Base-by-base conservation (phyloP, 53 echinoderm and acorn worm genomes). In the Temnopleurus reevesii region DNA sequence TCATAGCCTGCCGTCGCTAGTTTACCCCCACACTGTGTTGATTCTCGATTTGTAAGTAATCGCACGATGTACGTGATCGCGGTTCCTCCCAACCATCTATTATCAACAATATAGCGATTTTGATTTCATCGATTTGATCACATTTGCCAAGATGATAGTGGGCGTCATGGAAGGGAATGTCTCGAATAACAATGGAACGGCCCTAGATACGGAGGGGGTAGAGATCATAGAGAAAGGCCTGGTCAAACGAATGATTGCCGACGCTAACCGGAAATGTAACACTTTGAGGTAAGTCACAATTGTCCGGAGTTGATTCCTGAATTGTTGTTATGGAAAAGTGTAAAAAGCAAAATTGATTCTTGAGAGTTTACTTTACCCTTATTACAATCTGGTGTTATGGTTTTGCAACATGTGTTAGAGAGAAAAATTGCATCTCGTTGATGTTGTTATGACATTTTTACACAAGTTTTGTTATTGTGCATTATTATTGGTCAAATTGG, bases 171-270 rank as follows among this genome's bases (percentile, higher is more conserved):
- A 85, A 46, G 85, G 85, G 47, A 85, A 85, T 85, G 60, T 46
- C 19, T 85, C 85, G 45, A 85, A 85, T 46, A 85, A 85, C 27
- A 85, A 85, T 41, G 85, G 61, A 10, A 59, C 85, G 1, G 33
- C 34, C 23, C n/a, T 31, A 31, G 83, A 56, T 13, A 26, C 38
- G 33, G 60, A 83, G 10, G 55, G 59, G 1, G 35, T 71, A 8
- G 71, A 71, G 31, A 59, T 9, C 24, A 83, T 83, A 33, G 55
- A 83, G 56, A 85, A 85, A 46, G 85, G 85, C 12, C 43, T 43
- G 38, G 85, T 85, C 85, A 85, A 85, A 30, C 60, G 85, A 4
- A 85, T 85, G 85, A 85, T 85, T 28, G 85, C 28, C 19, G 85
- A 85, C 38, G 61, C 85, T 0, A 85, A 85, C 45, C 59, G 85